Evolutionary conservation across 2,888 invertebrate genomes (phyloP).

Genomic region (Limnephilus auricula): DNA sequence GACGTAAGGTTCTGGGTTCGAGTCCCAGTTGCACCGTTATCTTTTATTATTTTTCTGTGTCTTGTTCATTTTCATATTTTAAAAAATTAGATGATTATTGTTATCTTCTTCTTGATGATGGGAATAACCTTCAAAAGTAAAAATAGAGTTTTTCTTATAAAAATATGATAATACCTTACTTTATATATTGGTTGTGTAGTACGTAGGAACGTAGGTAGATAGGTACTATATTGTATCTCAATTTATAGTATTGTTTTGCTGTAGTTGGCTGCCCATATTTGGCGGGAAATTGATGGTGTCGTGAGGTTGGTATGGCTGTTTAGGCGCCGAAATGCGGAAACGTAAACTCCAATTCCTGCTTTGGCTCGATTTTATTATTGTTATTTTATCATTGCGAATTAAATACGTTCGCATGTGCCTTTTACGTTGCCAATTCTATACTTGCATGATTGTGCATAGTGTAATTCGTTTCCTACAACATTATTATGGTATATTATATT

Average conservation of each 20-base stretch:
- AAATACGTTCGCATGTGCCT: background rate
- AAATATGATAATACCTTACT: no score
- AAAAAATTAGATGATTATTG: no score
- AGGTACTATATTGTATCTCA: background rate
- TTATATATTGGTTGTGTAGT: no score
- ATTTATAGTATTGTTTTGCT: background rate
- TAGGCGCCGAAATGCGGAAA: conserved; percentile 34
- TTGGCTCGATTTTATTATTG: background rate
- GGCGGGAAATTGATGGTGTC: conserved; percentile 36
- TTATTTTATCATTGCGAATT: background rate
- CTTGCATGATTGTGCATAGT: background rate
- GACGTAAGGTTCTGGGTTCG: no score
- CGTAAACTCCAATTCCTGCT: conserved; percentile 15
- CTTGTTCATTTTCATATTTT: no score
- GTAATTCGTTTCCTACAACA: background rate
- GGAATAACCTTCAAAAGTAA: no score
- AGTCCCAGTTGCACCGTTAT: no score
- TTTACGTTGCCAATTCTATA: background rate
- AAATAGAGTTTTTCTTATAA: no score
- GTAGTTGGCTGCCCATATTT: conserved; percentile 23
- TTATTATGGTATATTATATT: no score
- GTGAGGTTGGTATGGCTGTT: conserved; percentile 14
- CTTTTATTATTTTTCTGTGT: no score
- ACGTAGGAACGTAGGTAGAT: no score
- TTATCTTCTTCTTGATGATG: no score